Conservation (phyloP, 2,113 vertebrate genomes). For the Paratilapia polleni region DNA sequence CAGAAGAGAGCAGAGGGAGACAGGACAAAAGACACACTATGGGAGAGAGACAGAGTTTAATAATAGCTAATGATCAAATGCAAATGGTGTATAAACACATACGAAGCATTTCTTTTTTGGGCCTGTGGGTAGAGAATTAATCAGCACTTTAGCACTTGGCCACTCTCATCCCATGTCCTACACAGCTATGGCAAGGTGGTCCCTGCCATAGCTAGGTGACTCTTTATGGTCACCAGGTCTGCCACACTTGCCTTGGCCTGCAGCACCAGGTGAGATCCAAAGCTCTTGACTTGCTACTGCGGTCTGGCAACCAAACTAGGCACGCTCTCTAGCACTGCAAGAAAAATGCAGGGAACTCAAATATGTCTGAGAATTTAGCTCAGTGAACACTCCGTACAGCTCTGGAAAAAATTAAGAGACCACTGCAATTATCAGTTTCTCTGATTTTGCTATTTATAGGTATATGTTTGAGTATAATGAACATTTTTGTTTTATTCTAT, state of each 20-base stretch:
- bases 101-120: not conserved
- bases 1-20: too few species aligned
- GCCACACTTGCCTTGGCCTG: not conserved
- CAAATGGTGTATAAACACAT: too few species aligned
- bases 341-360: not conserved
- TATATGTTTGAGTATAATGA: too few species aligned
- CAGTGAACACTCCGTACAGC: too few species aligned
- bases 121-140: not conserved
- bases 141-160: not conserved
- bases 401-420: too few species aligned
- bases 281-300: not conserved
- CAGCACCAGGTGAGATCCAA: not conserved
- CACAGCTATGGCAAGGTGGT: not conserved
- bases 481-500: too few species aligned
- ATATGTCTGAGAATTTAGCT: not conserved
- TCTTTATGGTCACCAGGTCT: not conserved
- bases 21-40: too few species aligned
- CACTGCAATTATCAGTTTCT: too few species aligned
- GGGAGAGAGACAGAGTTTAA: too few species aligned
- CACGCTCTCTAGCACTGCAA: not conserved
- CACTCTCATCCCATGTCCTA: not conserved
- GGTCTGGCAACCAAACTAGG: not conserved
- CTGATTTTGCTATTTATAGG: too few species aligned
- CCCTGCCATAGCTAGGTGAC: not conserved
- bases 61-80: too few species aligned